These are phyloP conservation scores for Clarias pachynema DNA, from an alignment of 2,797 vertebrate genomes.

Conservation along the genomic window DNA sequence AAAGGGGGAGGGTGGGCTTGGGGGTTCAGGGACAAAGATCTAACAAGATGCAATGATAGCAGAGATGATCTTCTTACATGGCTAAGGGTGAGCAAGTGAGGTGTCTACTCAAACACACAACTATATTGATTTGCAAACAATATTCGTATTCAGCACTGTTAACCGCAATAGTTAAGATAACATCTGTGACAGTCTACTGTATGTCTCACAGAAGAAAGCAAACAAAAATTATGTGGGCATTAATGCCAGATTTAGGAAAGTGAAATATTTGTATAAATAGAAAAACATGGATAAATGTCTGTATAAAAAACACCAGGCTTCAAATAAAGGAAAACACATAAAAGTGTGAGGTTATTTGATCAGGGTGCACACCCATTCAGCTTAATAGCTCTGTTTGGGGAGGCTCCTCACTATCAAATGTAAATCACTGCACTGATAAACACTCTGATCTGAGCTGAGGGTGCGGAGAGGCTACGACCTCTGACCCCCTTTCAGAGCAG, in stretches of 20 bases:
- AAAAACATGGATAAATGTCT: constrained; percentile 28
- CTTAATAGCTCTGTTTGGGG: constrained; percentile 66
- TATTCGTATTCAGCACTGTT: not conserved
- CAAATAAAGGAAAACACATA: constrained; percentile 50
- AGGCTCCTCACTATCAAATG: constrained; percentile 65
- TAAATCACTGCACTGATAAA: constrained; percentile 73
- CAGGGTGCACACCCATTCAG: constrained; percentile 52
- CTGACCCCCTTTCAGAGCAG: constrained; percentile 76
- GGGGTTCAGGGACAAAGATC: constrained; percentile 35
- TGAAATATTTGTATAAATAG: not conserved
- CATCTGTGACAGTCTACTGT: not conserved
- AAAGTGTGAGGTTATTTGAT: constrained; percentile 57
- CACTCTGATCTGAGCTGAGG: constrained; percentile 71
- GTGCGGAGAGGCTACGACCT: constrained; percentile 69
- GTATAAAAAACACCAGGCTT: constrained; percentile 28
- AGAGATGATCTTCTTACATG: constrained; percentile 36
- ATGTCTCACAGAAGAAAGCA: not conserved
- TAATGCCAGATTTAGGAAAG: not conserved
- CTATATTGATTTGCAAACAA: not conserved
- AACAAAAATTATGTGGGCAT: not conserved
- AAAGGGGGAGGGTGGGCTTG: not conserved
- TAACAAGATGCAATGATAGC: constrained; percentile 46
- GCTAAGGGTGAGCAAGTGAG: constrained; percentile 24
- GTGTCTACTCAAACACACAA: not conserved
- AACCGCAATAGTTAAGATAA: not conserved